These are phyloP conservation scores for Agrochola lychnidis DNA, from an alignment of 2,888 invertebrate species.

Conservation along the genomic window DNA sequence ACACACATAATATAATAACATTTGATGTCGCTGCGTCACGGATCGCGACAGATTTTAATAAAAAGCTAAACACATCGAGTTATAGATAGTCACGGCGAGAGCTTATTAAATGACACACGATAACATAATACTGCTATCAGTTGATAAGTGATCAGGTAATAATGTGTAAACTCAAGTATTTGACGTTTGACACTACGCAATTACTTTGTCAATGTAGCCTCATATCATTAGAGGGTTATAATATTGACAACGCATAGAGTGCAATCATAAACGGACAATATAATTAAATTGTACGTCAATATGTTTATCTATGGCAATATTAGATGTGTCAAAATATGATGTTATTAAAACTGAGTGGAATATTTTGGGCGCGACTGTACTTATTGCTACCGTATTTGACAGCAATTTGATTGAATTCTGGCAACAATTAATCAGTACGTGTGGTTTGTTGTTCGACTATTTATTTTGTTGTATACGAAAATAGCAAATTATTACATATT, in stretches of 20 bases:
- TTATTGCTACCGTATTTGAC: constrained; percentile 2
- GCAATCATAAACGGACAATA: constrained; percentile 58
- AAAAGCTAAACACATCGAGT: constrained; percentile 58
- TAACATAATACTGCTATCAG: constrained; percentile 66
- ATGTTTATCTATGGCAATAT: constrained; percentile 56
- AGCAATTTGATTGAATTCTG: constrained; percentile 1
- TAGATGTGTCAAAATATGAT: constrained; percentile 43
- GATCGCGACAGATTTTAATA: constrained; percentile 73
- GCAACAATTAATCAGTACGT: too few relatives aligned
- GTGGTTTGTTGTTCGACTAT: too few relatives aligned
- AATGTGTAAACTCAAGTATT: constrained; percentile 69
- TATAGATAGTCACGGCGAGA: constrained; percentile 61
- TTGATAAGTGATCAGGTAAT: constrained; percentile 73
- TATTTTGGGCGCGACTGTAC: constrained; percentile 41
- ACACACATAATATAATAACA: constrained; percentile 68
- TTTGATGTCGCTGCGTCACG: constrained; percentile 66
- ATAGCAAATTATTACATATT: not conserved
- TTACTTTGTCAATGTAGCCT: constrained; percentile 54
- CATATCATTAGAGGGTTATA: constrained; percentile 40
- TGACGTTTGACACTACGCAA: constrained; percentile 63
- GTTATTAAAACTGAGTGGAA: constrained; percentile 47
- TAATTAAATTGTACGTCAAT: constrained; percentile 61
- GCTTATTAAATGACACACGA: constrained; percentile 71
- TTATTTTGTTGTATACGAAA: not conserved
- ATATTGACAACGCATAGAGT: constrained; percentile 38